phyloP scores from a whole-genome alignment of 2,113 vertebrate species.

The Maccullochella peelii region DNA sequence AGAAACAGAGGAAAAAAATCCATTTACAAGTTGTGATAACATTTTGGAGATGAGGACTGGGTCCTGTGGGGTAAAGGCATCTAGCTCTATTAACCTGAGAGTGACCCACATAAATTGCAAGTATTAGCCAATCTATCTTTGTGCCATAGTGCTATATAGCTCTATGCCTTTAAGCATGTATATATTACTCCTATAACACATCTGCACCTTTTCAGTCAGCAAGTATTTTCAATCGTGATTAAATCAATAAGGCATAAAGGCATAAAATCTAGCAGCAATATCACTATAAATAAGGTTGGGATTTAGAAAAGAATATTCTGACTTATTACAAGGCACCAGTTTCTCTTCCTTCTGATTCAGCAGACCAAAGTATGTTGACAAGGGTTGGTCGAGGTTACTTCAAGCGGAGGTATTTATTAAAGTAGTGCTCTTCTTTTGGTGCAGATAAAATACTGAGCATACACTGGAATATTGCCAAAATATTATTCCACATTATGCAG shows the following conservation, averaged over 20 bases:
- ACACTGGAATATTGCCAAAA: slow-evolving; percentile 33
- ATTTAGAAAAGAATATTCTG: background rate
- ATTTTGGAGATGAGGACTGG: slow-evolving; percentile 23
- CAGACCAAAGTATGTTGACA: background rate
- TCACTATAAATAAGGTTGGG: background rate
- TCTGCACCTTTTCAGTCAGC: background rate
- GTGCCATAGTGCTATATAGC: background rate
- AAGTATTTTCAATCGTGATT: background rate
- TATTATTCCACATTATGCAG: slow-evolving; percentile 38
- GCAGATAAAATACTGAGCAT: slow-evolving; percentile 11
- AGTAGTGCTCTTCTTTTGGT: background rate
- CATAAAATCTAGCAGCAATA: background rate
- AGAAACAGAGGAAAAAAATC: background rate
- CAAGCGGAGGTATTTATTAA: background rate
- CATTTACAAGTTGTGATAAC: slow-evolving; percentile 24
- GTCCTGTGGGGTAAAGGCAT: slow-evolving; percentile 24
- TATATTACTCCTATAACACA: background rate
- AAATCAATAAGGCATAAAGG: background rate
- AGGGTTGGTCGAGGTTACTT: background rate
- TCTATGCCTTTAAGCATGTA: background rate
- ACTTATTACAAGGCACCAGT: background rate
- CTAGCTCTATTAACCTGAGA: slow-evolving; percentile 27
- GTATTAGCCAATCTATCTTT: slow-evolving; percentile 14
- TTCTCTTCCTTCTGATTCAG: background rate
- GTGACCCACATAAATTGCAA: slow-evolving; percentile 20